These are phyloP conservation scores for Parnassius mnemosyne DNA, from an alignment of 2,888 invertebrate genomes.

Conservation along the genomic window DNA sequence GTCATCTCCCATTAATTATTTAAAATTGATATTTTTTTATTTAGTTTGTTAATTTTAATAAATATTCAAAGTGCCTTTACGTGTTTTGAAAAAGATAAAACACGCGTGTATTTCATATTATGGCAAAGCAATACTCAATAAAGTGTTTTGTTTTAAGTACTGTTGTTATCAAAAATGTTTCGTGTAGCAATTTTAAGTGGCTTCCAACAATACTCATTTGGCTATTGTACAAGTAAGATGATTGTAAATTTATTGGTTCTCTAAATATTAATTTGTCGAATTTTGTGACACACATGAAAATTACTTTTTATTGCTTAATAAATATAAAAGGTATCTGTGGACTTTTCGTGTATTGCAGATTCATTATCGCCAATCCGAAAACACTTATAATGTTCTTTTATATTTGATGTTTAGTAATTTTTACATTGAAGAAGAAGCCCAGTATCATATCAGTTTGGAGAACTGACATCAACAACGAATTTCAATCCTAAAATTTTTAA, in stretches of 20 bases:
- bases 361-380: neutral
- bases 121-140: constrained; percentile 23
- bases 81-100: constrained; percentile 49
- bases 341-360: constrained; percentile 34
- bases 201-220: constrained; percentile 55
- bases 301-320: constrained; percentile 80
- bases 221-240: constrained; percentile 27
- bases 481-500: too few species aligned
- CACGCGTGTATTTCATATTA: constrained; percentile 38
- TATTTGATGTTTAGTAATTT: too few species aligned
- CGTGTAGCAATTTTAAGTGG: constrained; percentile 51
- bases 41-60: constrained; percentile 24
- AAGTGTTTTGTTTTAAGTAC: constrained; percentile 36
- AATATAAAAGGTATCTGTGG: constrained; percentile 60
- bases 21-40: too few species aligned
- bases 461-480: too few species aligned
- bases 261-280: constrained; percentile 58
- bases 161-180: constrained; percentile 29
- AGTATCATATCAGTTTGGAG: too few species aligned
- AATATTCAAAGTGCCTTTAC: constrained; percentile 72
- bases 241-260: constrained; percentile 50
- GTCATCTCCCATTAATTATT: too few species aligned
- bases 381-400: too few species aligned
- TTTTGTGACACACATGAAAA: constrained; percentile 68
- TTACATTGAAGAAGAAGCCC: too few species aligned